Evolutionary conservation across 2,797 vertebrate genomes (phyloP), one percentile per base, ranked within the genome.

Genomic region (Zenarchopterus dispar): DNA sequence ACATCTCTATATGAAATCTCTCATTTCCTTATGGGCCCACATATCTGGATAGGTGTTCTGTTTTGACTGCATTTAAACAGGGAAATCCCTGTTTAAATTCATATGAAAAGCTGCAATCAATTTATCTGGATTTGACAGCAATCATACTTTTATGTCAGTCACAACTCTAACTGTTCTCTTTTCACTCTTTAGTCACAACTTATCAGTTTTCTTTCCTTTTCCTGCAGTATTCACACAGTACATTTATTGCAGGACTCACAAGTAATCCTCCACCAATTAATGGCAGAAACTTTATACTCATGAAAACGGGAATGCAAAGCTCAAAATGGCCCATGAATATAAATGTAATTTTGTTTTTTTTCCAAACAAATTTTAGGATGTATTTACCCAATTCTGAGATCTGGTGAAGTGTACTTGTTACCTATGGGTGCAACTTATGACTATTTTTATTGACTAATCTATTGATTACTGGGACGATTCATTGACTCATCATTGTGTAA

Each of bases 111-210:
- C n/a, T n/a, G n/a, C n/a, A n/a, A 73, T 80, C 13, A 67, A 83
- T 85, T 80, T 81, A 75, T 79, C 65, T 61, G 53, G 42, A 64
- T 44, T 81, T 81, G 69, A 43, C 42, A 28, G 56, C 67, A 33
- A 8, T 11, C 44, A 17, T 1, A 48, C 45, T 41, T 47, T 51
- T 23, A 44, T 21, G 47, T 18, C 39, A 16, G 69, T 51, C 56
- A 22, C 67, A 69, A 36, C 73, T 75, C 72, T 61, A 46, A 73
- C 55, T 0, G 5, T 64, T 73, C 57, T 59, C 69, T 65, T 56
- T 56, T 62, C 41, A 23, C 57, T 69, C 61, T 56, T 23, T 45
- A 49, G 65, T 62, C 70, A 41, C 49, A 4, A 2, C 8, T 51
- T 11, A 43, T 43, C 39, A 28, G 19, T 15, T 45, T 43, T 44